phyloP scores from a whole-genome alignment of 2,113 vertebrate species.

The Amphiprion ocellaris region DNA sequence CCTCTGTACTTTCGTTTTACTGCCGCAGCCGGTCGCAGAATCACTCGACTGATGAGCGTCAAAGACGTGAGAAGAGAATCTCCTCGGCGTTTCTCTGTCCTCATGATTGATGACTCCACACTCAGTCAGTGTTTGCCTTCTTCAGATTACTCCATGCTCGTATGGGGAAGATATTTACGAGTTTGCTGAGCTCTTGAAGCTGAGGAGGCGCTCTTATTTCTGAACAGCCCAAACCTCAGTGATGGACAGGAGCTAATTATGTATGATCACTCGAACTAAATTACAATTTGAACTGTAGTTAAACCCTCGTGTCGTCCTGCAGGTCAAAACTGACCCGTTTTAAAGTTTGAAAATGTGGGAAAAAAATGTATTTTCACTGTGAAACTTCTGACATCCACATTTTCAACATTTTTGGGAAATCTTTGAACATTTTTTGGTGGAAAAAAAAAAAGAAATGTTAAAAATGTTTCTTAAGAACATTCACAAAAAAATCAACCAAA shows the following conservation, averaged over 20 bases:
- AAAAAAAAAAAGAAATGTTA: no score
- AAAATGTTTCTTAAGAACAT: no score
- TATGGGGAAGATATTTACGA: constrained; percentile 70
- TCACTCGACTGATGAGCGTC: rapidly evolving
- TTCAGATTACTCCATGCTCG: constrained; percentile 49
- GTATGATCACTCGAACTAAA: background rate
- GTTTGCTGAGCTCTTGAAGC: constrained; percentile 78
- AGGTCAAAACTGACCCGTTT: no score
- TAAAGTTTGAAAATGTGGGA: no score
- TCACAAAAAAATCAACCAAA: no score
- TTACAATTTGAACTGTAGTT: background rate
- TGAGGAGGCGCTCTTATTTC: constrained; percentile 39
- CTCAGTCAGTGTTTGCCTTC: constrained; percentile 76
- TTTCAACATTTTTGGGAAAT: no score
- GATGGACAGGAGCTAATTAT: background rate
- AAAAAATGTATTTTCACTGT: no score
- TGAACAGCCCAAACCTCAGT: background rate
- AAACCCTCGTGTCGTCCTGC: no score
- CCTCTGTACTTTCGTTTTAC: background rate
- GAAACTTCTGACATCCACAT: no score
- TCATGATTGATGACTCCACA: constrained; percentile 74
- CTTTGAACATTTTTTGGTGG: no score
- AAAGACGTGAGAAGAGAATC: constrained; percentile 4
- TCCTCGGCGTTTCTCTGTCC: constrained; percentile 33
- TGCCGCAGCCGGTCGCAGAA: background rate